phyloP scores from a whole-genome alignment of 2,113 vertebrate genomes.

The Zapus hudsonius region DNA sequence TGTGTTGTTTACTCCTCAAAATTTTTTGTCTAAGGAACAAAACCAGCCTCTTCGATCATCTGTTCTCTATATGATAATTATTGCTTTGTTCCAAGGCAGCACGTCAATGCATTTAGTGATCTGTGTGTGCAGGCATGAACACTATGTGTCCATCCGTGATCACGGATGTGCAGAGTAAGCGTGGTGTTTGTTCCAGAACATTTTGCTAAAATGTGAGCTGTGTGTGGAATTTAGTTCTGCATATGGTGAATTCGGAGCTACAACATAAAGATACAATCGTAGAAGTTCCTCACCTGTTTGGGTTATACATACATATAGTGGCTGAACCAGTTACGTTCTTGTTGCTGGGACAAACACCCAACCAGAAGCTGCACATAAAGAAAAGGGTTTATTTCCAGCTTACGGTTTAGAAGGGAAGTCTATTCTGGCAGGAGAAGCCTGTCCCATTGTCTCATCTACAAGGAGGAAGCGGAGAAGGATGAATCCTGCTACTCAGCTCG shows the following conservation, averaged over 20 bases:
- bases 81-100: constrained; percentile 2
- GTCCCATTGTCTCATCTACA: too few relatives aligned
- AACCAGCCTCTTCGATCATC: too few relatives aligned
- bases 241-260: background rate
- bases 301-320: background rate
- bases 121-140: background rate
- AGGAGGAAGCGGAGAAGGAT: too few relatives aligned
- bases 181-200: background rate
- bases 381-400: too few relatives aligned
- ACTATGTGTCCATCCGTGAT: too few relatives aligned
- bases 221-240: background rate
- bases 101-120: background rate
- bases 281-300: background rate
- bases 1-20: background rate
- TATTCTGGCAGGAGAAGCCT: too few relatives aligned
- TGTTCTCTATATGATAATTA: background rate
- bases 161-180: background rate
- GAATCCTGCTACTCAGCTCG: too few relatives aligned
- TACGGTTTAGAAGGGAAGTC: too few relatives aligned
- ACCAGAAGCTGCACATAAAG: too few relatives aligned
- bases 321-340: too few relatives aligned
- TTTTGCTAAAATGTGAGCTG: background rate
- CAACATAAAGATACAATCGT: background rate
- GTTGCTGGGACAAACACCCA: too few relatives aligned
- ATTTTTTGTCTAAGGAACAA: constrained; percentile 4